Percentiles rank a stretch among this genome's conserved stretches.
phyloP scores from a whole-genome alignment of 1,140 invertebrate species.

The Rhagoletis pomonella region DNA sequence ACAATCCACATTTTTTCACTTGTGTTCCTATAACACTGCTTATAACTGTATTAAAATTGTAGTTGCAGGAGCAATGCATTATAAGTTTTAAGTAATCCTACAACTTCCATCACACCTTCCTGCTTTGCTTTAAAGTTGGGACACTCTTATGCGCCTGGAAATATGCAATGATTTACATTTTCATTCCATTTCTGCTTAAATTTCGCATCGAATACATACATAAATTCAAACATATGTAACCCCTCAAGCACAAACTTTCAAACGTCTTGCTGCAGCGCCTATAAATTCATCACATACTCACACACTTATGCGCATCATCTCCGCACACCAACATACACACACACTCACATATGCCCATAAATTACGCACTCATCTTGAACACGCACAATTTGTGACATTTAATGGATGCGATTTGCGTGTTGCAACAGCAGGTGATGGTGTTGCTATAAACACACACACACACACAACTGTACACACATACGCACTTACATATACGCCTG shows the following conservation, averaged over 20 bases:
- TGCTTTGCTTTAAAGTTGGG: no score
- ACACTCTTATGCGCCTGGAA: neutral
- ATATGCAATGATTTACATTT: neutral
- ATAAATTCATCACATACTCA: neutral
- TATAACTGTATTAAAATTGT: no score
- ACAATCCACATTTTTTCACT: no score
- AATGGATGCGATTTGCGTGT: slow-evolving; percentile 38
- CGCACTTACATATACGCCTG: neutral
- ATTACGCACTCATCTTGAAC: slow-evolving; percentile 25
- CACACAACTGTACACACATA: neutral
- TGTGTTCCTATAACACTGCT: no score
- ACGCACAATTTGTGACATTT: slow-evolving; percentile 11
- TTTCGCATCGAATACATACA: no score
- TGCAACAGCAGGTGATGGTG: neutral
- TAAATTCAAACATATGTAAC: neutral
- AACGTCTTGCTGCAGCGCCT: neutral
- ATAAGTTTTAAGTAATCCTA: no score
- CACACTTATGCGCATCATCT: neutral
- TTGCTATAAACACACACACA: no score
- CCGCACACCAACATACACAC: neutral
- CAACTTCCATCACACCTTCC: no score
- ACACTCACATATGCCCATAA: neutral
- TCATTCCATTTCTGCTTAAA: neutral
- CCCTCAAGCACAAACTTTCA: neutral
- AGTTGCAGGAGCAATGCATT: no score